Conservation (phyloP, 1,140 invertebrate species). For the Danaus plexippus region DNA sequence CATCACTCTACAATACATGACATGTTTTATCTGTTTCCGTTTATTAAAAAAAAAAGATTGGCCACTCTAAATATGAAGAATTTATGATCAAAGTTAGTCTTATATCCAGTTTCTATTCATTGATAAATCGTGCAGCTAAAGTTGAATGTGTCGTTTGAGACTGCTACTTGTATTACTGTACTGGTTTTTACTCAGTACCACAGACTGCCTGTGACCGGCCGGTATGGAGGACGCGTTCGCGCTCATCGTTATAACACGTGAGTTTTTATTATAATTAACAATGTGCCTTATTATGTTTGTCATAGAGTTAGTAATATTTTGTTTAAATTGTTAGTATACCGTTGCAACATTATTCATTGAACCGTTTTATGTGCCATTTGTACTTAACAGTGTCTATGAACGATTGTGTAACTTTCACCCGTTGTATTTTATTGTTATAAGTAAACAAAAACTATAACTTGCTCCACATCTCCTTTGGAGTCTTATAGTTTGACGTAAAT, state of each 20-base stretch:
- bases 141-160: slow-evolving; percentile 4
- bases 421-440: slow-evolving; percentile 14
- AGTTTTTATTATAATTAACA: slow-evolving; percentile 26
- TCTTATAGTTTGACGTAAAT: no score
- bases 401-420: slow-evolving; percentile 19
- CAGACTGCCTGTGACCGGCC: slow-evolving; percentile 29
- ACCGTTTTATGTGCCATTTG: slow-evolving; percentile 11
- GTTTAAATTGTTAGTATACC: slow-evolving; percentile 11
- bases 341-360: slow-evolving; percentile 20
- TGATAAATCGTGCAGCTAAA: not conserved
- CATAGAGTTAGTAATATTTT: slow-evolving; percentile 11
- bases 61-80: no score
- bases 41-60: no score
- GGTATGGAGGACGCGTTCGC: slow-evolving; percentile 39
- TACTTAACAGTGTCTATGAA: slow-evolving; percentile 8
- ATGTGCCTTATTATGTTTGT: slow-evolving; percentile 11
- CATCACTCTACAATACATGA: no score
- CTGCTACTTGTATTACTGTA: slow-evolving; percentile 17
- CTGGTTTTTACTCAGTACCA: slow-evolving; percentile 23
- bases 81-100: no score
- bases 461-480: no score
- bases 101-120: no score
- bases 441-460: not conserved
- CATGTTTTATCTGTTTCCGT: no score
- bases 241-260: slow-evolving; percentile 56